Conservation (phyloP, 2,888 invertebrate genomes). For the Atethmia centrago region DNA sequence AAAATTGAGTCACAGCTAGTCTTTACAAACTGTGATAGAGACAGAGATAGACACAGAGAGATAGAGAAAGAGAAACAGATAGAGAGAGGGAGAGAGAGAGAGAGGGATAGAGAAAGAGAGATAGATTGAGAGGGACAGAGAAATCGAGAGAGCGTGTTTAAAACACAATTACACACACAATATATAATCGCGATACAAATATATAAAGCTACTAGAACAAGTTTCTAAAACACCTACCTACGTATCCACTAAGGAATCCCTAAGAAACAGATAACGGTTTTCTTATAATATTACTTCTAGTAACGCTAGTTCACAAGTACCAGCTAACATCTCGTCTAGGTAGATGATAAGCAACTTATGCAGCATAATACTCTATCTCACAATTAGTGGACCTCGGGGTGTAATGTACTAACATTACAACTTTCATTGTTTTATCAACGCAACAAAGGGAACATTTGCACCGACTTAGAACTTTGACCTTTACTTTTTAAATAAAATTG, state of each 20-base stretch:
- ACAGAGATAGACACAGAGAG: too few species aligned
- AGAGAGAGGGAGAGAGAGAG: too few species aligned
- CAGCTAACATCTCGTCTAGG: constrained; percentile 11
- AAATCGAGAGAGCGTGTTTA: too few species aligned
- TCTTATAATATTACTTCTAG: neutral
- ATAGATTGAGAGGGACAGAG: too few species aligned
- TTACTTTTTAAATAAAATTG: constrained; percentile 39
- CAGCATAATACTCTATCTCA: constrained; percentile 40
- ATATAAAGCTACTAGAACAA: neutral
- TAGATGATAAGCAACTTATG: constrained; percentile 43
- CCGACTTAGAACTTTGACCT: constrained; percentile 63
- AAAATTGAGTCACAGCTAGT: neutral
- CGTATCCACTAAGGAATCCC: neutral
- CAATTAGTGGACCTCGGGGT: constrained; percentile 49
- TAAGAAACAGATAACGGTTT: neutral
- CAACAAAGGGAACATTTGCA: constrained; percentile 61
- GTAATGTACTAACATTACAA: constrained; percentile 50
- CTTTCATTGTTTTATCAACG: constrained; percentile 52
- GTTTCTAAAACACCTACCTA: neutral
- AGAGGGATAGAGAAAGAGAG: too few species aligned
- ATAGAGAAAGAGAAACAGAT: too few species aligned
- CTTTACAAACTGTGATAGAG: too few species aligned
- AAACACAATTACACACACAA: too few species aligned
- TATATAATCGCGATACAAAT: neutral
- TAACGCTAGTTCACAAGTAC: constrained; percentile 2